A percentile compares a stretch with the other conserved stretches of the same genome.
phyloP scores from a whole-genome alignment of 2,888 invertebrate genomes.

The Erebia palarica region DNA sequence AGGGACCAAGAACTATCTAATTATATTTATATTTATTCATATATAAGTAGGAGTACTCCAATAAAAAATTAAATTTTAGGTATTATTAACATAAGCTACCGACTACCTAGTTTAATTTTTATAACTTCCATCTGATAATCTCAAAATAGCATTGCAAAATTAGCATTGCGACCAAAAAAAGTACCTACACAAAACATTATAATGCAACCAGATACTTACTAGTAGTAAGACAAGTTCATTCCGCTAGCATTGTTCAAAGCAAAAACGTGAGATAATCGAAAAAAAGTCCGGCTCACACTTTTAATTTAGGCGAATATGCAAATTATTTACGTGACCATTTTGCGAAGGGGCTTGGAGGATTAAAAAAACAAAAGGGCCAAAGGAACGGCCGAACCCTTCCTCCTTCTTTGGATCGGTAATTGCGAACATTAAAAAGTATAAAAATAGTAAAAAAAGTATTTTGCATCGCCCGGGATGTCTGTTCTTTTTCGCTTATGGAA shows the following conservation, averaged over 20 bases:
- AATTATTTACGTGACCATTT: constrained; percentile 80
- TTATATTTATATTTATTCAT: too few relatives aligned
- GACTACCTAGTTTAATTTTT: background rate
- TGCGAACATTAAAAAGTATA: constrained; percentile 69
- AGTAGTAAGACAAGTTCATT: constrained; percentile 60
- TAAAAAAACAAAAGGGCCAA: constrained; percentile 61
- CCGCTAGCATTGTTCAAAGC: constrained; percentile 55
- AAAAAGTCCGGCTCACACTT: constrained; percentile 69
- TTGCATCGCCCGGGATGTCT: constrained; percentile 60
- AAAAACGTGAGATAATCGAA: constrained; percentile 77
- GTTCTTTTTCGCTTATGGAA: constrained; percentile 61
- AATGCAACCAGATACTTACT: constrained; percentile 3
- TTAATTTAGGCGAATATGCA: constrained; percentile 78
- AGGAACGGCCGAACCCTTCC: constrained; percentile 71
- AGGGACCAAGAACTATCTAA: too few relatives aligned
- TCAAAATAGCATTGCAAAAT: constrained; percentile 1
- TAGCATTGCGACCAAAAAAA: background rate
- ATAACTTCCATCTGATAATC: background rate
- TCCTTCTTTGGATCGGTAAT: constrained; percentile 59
- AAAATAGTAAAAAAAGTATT: constrained; percentile 62
- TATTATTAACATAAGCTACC: too few relatives aligned
- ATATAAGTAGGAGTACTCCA: too few relatives aligned
- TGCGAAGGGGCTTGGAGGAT: constrained; percentile 66
- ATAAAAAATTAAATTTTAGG: too few relatives aligned
- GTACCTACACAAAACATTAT: background rate